These are phyloP conservation scores for Megaleporinus macrocephalus DNA, from an alignment of 2,113 vertebrate genomes.

Conservation along the genomic window DNA sequence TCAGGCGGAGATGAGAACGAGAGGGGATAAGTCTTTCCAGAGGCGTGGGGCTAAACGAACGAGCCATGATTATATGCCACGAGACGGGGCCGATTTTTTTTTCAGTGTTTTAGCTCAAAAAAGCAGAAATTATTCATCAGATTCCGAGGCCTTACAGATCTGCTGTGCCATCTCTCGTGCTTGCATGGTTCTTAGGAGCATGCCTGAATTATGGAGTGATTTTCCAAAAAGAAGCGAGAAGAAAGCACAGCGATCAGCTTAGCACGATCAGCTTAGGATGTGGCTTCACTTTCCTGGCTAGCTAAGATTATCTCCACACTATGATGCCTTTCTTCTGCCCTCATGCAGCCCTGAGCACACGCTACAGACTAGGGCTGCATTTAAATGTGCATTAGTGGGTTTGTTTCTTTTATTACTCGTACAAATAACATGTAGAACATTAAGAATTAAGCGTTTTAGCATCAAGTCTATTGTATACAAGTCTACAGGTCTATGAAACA, in stretches of 20 bases:
- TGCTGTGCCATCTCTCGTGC: neutral
- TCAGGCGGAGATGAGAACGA: slow-evolving; percentile 68
- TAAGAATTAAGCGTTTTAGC: no score
- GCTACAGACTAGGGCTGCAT: no score
- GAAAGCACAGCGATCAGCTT: no score
- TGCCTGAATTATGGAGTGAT: neutral
- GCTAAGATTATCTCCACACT: no score
- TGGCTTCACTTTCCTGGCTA: no score
- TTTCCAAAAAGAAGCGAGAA: neutral
- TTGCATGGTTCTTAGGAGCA: neutral
- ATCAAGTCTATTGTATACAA: no score
- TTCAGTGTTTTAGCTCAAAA: neutral
- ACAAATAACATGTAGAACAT: no score
- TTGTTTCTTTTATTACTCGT: no score
- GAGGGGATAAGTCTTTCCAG: slow-evolving; percentile 70
- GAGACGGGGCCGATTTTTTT: neutral
- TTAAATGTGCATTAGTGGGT: no score
- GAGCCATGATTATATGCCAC: slow-evolving; percentile 58
- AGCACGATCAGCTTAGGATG: neutral
- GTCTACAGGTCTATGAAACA: no score
- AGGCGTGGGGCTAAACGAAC: slow-evolving; percentile 59
- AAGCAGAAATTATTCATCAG: neutral
- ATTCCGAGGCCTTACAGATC: neutral
- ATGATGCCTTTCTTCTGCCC: no score
- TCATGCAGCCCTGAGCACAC: no score